A percentile compares a stretch with the other conserved stretches of the same genome.
Evolutionary conservation across 2,888 invertebrate genomes (phyloP).

Genomic region (Parnassius smintheus): DNA sequence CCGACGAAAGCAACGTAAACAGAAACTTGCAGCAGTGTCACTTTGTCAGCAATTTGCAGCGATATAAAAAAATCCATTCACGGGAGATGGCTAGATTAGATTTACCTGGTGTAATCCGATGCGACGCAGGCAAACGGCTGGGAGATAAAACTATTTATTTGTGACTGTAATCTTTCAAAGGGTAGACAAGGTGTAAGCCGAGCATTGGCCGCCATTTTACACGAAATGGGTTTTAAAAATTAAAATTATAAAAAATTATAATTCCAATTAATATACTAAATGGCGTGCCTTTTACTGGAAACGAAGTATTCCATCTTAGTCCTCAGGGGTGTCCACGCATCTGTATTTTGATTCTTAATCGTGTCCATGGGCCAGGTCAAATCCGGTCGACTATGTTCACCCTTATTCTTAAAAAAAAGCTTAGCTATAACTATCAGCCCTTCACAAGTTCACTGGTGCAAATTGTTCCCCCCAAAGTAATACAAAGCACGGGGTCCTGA

Average conservation of each 20-base stretch:
- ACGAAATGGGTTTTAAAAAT: too few relatives aligned
- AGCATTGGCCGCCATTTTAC: background rate
- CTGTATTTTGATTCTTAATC: too few relatives aligned
- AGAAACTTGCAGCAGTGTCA: constrained; percentile 13
- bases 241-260: too few relatives aligned
- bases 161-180: background rate
- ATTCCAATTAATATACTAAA: too few relatives aligned
- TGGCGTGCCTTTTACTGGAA: too few relatives aligned
- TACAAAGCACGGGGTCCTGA: too few relatives aligned
- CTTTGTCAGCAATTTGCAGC: constrained; percentile 24
- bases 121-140: background rate
- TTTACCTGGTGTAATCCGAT: constrained; percentile 21
- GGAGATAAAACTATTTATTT: background rate
- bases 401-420: too few relatives aligned
- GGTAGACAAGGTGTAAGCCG: background rate
- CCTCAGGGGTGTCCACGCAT: too few relatives aligned
- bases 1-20: constrained; percentile 13
- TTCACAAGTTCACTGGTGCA: background rate
- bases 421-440: background rate
- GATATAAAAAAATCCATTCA: constrained; percentile 17
- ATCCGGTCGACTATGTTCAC: too few relatives aligned
- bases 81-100: constrained; percentile 19
- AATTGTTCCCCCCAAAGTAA: too few relatives aligned
- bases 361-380: too few relatives aligned
- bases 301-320: too few relatives aligned